Base-by-base conservation (phyloP, 2,888 invertebrate genomes). In the Micoletzkya japonica region DNA sequence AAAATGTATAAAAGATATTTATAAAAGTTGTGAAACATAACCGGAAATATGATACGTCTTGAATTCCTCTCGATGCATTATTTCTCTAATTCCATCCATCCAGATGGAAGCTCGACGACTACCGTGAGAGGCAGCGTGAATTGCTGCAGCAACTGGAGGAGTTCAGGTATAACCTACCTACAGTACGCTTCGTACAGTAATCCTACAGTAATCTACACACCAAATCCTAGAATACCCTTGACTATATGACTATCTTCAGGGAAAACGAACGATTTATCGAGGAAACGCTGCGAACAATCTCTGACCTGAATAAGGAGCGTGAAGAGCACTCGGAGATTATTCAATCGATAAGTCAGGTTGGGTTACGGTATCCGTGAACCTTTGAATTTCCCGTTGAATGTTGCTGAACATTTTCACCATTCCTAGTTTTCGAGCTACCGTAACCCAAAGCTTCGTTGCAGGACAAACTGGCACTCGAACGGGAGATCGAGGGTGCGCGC, bases 321-420 rank as follows among this genome's bases (percentile, higher is more conserved):
- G 81, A 80, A 10, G 77, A 81, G 56, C 84, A 84, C 61, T 79
- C 79, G 6, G 83, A 84, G 32, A 81, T 81, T 28, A 83, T 84
- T 68, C 81, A 81, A 66, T 67, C 71, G 44, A 84, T 84, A 52
- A 83, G 81, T 70, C 78, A 81, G 76, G 81, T 77, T 14, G 14
- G 52, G 20, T 44, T 10, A 44, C 10, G n/a, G n/a, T n/a, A n/a
- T n/a, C n/a, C n/a, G n/a, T n/a, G n/a, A n/a, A n/a, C n/a, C n/a
- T n/a, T n/a, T n/a, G n/a, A n/a, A n/a, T n/a, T n/a, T n/a, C n/a
- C n/a, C n/a, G n/a, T n/a, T n/a, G n/a, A n/a, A n/a, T n/a, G n/a
- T n/a, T n/a, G n/a, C n/a, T n/a, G n/a, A n/a, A n/a, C n/a, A n/a
- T n/a, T n/a, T n/a, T n/a, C n/a, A n/a, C n/a, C n/a, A n/a, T n/a